Evolutionary conservation across 2,888 invertebrate species (phyloP), one percentile per base, ranked within the genome.

Genomic region (Metellina segmentata): DNA sequence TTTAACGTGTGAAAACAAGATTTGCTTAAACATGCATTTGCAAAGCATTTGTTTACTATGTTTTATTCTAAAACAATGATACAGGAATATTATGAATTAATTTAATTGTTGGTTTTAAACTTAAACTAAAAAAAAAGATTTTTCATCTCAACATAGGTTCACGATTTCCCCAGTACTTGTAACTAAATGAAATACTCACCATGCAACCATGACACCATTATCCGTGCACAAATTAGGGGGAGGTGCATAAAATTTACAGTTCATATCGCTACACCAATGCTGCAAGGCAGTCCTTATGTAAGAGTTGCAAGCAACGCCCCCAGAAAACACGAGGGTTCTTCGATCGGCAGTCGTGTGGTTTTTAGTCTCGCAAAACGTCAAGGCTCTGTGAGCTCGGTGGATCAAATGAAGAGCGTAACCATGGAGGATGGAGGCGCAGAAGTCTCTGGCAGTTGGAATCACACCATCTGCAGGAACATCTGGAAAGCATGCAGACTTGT

Each of bases 201-300:
- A 99, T 20, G 99, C 99, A 94, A 99, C 98, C 99, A 99, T 99
- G 61, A 98, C 96, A 8, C 99, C 99, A 96, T 99, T 99, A 95
- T 99, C 99, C 0, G 98, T 98, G 95, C 99, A 99, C 11, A 98
- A 96, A 94, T 96, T 96, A 48, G 97, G 96, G 5, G 98, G 97
- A 16, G 99, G 98, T 90, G 97, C 96, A 89, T 96, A 95, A 6
- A 98, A 95, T 94, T 95, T 75, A 7, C 90, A 94, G 90, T 96
- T 96, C 94, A 96, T 96, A 9, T 79, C 48, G 93, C 96, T 96
- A 93, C 97, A 97, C 93, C 98, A 94, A 81, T 96, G 95, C 94
- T 96, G 94, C 20, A 99, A 95, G 82, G 97, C 96, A 93, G 96
- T 95, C 82, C 96, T 96, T 85, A 99, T 97, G 94, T 96, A 97